Conservation (phyloP, 2,113 vertebrate genomes). For the Boulengerochromis microlepis region DNA sequence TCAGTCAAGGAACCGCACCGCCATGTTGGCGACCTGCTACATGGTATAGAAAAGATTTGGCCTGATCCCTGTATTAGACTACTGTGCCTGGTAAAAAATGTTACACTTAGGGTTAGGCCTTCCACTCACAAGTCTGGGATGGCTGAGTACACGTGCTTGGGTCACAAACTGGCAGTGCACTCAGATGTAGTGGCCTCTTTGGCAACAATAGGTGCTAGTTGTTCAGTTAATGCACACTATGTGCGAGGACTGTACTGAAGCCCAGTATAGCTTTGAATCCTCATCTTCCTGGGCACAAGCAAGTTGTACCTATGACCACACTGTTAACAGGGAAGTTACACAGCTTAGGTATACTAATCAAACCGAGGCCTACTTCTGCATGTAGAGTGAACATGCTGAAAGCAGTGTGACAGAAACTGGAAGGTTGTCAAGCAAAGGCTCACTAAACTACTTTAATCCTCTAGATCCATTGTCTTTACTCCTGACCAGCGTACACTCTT, state of each 20-base stretch:
- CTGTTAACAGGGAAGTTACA: neutral
- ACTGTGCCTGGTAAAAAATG: neutral
- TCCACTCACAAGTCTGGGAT: neutral
- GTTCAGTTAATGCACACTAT: neutral
- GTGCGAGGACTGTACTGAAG: neutral
- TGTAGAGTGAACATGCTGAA: neutral
- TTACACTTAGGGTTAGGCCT: neutral
- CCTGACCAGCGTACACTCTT: neutral
- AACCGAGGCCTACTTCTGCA: neutral
- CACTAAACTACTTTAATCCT: neutral
- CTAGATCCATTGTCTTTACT: neutral
- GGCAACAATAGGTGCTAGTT: neutral
- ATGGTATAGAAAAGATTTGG: neutral
- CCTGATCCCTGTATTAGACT: neutral
- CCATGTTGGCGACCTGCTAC: neutral
- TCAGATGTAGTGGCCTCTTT: neutral
- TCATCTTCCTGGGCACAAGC: too few relatives aligned
- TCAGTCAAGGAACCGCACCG: neutral
- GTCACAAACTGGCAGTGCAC: neutral
- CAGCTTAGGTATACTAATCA: neutral
- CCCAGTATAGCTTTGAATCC: neutral
- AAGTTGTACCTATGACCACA: neutral
- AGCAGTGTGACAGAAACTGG: neutral
- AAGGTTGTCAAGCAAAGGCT: neutral
- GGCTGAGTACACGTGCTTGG: neutral